These are phyloP conservation scores for Cabera pusaria DNA, from an alignment of 2,888 invertebrate genomes.

Conservation along the genomic window DNA sequence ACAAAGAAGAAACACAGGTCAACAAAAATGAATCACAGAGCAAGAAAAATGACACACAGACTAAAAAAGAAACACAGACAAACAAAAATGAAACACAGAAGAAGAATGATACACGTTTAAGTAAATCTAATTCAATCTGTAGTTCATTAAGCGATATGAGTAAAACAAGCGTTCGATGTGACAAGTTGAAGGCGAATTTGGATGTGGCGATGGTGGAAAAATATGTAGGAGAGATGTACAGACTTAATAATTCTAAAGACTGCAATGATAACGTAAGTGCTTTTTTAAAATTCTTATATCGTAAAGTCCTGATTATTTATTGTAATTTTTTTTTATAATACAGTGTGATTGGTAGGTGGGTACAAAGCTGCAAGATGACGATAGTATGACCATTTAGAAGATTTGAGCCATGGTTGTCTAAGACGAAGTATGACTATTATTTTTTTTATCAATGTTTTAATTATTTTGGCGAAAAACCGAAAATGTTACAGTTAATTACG, in stretches of 20 bases:
- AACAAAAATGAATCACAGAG: slow-evolving; percentile 23
- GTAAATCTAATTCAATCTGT: slow-evolving; percentile 61
- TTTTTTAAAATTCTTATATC: too few species aligned
- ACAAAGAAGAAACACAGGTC: slow-evolving; percentile 22
- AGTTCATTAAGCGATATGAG: slow-evolving; percentile 67
- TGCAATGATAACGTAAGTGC: slow-evolving; percentile 54
- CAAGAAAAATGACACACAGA: slow-evolving; percentile 6
- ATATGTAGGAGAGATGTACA: slow-evolving; percentile 78
- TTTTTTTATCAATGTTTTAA: too few species aligned
- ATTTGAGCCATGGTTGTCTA: too few species aligned
- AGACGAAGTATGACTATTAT: too few species aligned
- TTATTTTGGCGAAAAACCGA: too few species aligned
- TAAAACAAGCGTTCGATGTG: slow-evolving; percentile 42
- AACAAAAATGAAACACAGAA: slow-evolving; percentile 12
- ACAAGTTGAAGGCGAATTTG: slow-evolving; percentile 31
- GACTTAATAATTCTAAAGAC: slow-evolving; percentile 56
- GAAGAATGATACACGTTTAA: slow-evolving; percentile 37
- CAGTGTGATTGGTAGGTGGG: too few species aligned
- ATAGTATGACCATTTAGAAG: too few species aligned
- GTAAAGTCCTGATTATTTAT: too few species aligned
- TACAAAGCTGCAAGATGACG: too few species aligned
- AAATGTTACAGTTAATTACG: too few species aligned
- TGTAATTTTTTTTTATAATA: too few species aligned
- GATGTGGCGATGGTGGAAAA: slow-evolving; percentile 76
- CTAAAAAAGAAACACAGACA: background rate